phyloP scores from a whole-genome alignment of 2,113 vertebrate species.

The Pyrgilauda ruficollis region DNA sequence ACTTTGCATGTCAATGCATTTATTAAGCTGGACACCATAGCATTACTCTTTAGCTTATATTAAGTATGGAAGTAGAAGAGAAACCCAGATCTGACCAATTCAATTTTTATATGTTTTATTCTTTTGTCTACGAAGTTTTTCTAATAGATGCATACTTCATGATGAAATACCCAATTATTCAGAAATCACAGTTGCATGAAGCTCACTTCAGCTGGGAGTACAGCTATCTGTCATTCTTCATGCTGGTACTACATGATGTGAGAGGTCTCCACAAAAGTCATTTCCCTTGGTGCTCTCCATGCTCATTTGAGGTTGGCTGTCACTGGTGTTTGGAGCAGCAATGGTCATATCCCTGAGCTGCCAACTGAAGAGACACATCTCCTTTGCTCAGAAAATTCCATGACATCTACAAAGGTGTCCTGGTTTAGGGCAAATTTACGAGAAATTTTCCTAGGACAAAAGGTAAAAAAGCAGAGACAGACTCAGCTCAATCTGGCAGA shows the following conservation, averaged over 20 bases:
- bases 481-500: not conserved
- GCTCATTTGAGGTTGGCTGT: not conserved
- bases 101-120: not conserved
- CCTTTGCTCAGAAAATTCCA: not conserved
- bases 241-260: not conserved
- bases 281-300: not conserved
- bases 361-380: accelerated
- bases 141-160: not conserved
- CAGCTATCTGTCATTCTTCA: not conserved
- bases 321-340: not conserved
- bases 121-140: not conserved
- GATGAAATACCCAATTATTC: not conserved
- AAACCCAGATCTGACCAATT: not conserved
- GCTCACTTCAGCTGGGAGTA: not conserved
- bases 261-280: not conserved
- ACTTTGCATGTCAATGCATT: not conserved
- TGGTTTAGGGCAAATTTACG: too few species aligned
- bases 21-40: not conserved
- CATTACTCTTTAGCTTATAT: not conserved
- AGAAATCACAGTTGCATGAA: not conserved
- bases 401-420: not conserved
- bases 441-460: too few species aligned
- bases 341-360: not conserved
- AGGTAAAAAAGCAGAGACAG: not conserved
- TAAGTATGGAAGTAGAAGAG: not conserved